These are phyloP conservation scores for Gymnocypris eckloni DNA, from an alignment of 2,797 vertebrate genomes.

Conservation along the genomic window DNA sequence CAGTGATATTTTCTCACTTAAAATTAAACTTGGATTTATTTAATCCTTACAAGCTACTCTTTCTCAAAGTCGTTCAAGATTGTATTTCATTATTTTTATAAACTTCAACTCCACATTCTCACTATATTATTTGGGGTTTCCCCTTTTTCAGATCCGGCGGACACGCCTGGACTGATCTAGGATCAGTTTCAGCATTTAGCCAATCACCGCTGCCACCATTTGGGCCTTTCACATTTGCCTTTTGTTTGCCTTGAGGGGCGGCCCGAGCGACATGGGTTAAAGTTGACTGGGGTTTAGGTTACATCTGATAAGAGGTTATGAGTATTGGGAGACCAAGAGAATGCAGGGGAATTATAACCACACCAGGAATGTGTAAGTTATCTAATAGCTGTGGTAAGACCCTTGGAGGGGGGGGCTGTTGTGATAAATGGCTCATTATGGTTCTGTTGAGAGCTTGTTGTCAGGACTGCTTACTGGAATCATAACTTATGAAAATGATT, in stretches of 20 bases:
- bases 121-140: constrained; percentile 62
- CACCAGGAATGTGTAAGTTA: constrained; percentile 79
- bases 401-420: constrained; percentile 25
- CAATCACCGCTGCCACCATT: constrained; percentile 69
- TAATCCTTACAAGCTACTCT: neutral
- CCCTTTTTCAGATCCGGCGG: constrained; percentile 40
- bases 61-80: constrained; percentile 28
- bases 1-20: neutral
- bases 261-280: constrained; percentile 76
- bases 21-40: neutral
- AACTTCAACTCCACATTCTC: constrained; percentile 40
- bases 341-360: constrained; percentile 77
- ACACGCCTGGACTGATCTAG: constrained; percentile 58
- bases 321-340: constrained; percentile 74
- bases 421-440: neutral
- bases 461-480: constrained; percentile 33
- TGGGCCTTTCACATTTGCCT: constrained; percentile 84
- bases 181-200: constrained; percentile 65
- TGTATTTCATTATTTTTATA: constrained; percentile 44
- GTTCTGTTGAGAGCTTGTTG: constrained; percentile 11
- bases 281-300: constrained; percentile 84
- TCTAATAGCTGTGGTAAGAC: constrained; percentile 69
- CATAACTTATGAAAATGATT: neutral
- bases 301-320: constrained; percentile 85
- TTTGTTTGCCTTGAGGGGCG: constrained; percentile 74